Evolutionary conservation across 1,140 invertebrate species (phyloP).

Genomic region (Drosophila sucinea): DNA sequence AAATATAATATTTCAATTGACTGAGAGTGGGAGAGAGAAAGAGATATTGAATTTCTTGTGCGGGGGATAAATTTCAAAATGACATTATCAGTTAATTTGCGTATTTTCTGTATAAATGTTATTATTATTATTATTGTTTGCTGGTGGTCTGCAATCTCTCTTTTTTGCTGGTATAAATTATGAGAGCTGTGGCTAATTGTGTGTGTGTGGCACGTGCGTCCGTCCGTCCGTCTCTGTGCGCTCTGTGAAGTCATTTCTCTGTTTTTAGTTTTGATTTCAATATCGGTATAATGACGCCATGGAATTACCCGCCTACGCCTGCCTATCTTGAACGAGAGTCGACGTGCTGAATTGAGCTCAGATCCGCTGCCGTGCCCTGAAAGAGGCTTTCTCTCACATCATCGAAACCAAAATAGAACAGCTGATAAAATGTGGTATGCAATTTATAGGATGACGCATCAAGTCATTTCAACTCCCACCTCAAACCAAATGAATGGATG

Average conservation of each 20-base stretch:
- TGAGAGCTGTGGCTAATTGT: slow-evolving; percentile 6
- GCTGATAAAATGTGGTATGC: slow-evolving; percentile 44
- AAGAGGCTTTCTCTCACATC: background rate
- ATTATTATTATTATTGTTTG: background rate
- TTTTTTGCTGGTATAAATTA: slow-evolving; percentile 29
- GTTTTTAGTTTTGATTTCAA: slow-evolving; percentile 19
- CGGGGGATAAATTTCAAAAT: background rate
- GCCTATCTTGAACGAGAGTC: background rate
- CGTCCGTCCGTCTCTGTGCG: background rate
- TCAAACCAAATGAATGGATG: background rate
- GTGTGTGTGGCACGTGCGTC: background rate
- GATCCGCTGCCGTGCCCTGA: too few species aligned
- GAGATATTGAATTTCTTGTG: background rate
- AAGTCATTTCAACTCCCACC: background rate
- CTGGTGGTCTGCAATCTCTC: background rate
- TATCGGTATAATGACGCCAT: slow-evolving; percentile 39
- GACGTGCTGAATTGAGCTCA: background rate
- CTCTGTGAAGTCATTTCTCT: slow-evolving; percentile 42
- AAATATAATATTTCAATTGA: background rate
- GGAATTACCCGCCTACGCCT: slow-evolving; percentile 33
- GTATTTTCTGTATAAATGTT: background rate
- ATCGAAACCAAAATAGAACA: slow-evolving; percentile 32
- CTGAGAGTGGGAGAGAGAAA: too few species aligned
- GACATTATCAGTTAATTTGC: slow-evolving; percentile 10
- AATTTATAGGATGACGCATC: background rate